These are phyloP conservation scores for Hydrotaea diabolus DNA, from an alignment of 2,888 invertebrate species.

Conservation along the genomic window DNA sequence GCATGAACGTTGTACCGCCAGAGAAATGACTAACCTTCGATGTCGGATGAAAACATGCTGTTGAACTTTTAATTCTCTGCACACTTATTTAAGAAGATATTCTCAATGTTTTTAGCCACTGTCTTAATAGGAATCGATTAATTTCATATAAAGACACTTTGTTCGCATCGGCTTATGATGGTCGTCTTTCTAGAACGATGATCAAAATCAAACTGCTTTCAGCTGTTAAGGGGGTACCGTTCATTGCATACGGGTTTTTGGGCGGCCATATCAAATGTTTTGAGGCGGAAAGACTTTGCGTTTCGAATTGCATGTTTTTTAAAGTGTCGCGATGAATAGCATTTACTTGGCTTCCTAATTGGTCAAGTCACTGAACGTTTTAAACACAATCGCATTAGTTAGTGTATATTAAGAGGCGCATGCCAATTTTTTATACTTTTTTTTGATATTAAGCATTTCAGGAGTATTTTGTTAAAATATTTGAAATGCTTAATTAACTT, in stretches of 20 bases:
- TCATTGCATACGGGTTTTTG: not conserved
- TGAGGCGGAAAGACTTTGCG: not conserved
- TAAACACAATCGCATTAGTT: too few species aligned
- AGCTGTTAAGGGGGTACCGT: not conserved
- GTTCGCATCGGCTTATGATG: too few species aligned
- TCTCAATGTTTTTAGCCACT: not conserved
- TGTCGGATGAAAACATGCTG: not conserved
- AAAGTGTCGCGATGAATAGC: not conserved
- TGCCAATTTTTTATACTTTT: too few species aligned
- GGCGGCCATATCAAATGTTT: not conserved
- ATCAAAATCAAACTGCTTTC: not conserved
- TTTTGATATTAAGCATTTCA: too few species aligned
- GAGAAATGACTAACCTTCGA: not conserved
- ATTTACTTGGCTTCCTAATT: not conserved
- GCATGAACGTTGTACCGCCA: too few species aligned
- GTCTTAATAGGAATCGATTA: not conserved
- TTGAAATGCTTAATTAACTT: too few species aligned
- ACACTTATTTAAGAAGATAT: not conserved
- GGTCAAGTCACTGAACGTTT: not conserved
- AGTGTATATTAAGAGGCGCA: too few species aligned
- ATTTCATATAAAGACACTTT: not conserved
- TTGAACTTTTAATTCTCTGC: not conserved
- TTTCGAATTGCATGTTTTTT: not conserved
- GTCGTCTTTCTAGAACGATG: not conserved
- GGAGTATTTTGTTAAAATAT: too few species aligned